phyloP scores from a whole-genome alignment of 2,113 vertebrate genomes.

The Pao palembangensis region DNA sequence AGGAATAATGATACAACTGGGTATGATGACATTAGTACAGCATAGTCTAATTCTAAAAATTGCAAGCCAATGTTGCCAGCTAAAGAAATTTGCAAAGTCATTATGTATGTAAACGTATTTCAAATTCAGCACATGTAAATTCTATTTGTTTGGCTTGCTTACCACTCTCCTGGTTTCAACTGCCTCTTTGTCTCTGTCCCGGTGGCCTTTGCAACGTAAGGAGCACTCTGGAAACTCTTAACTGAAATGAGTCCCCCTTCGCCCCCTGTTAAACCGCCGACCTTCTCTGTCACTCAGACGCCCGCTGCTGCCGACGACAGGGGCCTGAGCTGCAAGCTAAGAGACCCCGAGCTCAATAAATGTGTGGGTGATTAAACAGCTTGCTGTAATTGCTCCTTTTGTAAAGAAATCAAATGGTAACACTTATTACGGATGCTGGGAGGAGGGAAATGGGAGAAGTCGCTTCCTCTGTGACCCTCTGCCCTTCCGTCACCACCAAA shows the following conservation, averaged over 20 bases:
- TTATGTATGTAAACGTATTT: no score
- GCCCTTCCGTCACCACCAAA: constrained; percentile 68
- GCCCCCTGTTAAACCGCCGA: constrained; percentile 68
- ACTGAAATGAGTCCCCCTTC: constrained; percentile 63
- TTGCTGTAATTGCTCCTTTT: constrained; percentile 75
- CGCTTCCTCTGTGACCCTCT: constrained; percentile 54
- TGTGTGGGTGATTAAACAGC: constrained; percentile 74
- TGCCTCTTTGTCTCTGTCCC: constrained; percentile 61
- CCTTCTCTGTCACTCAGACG: constrained; percentile 72
- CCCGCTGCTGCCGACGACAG: constrained; percentile 36
- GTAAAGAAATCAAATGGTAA: constrained; percentile 64
- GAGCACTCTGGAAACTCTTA: constrained; percentile 58
- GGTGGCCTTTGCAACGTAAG: constrained; percentile 47
- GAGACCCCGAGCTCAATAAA: constrained; percentile 66
- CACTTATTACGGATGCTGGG: constrained; percentile 54
- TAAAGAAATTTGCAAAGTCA: no score
- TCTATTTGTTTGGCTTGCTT: constrained; percentile 53
- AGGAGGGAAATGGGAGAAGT: constrained; percentile 31
- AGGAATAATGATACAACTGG: no score
- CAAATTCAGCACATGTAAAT: no score
- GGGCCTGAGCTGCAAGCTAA: constrained; percentile 69
- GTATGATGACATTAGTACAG: no score
- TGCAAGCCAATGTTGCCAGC: no score
- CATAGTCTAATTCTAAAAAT: no score
- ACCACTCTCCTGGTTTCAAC: constrained; percentile 49